A percentile compares a stretch with the other conserved stretches of the same genome.
Evolutionary conservation across 2,113 vertebrate genomes (phyloP).

Genomic region (Hoplias malabaricus): DNA sequence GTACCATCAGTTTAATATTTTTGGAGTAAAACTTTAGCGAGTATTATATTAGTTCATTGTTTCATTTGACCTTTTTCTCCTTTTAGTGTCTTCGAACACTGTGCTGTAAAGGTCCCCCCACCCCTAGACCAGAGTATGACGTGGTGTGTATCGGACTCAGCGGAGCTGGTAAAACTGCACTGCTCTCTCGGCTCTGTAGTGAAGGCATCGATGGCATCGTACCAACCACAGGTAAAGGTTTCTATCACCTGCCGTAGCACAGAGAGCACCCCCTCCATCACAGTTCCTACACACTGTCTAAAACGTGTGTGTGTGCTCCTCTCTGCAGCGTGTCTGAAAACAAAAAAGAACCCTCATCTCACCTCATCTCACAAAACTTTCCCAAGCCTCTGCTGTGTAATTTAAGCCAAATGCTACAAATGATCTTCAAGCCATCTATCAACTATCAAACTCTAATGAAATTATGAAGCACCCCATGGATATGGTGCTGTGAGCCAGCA

Average conservation of each 20-base stretch:
- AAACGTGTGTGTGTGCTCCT: not conserved
- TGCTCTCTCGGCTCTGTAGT: conserved; percentile 90
- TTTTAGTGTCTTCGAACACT: conserved; percentile 93
- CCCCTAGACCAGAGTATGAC: conserved; percentile 93
- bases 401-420: conserved; percentile 12
- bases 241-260: not conserved
- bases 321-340: not conserved
- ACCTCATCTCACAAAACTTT: not conserved
- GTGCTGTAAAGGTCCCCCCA: conserved; percentile 96
- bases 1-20: no score
- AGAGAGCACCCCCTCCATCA: no score
- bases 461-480: not conserved
- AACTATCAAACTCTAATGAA: no score
- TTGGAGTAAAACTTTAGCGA: no score
- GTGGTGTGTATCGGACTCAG: conserved; percentile 97
- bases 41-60: not conserved
- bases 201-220: conserved; percentile 85
- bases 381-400: conserved; percentile 11
- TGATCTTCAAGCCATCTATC: not conserved
- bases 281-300: not conserved
- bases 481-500: not conserved
- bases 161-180: conserved; percentile 92
- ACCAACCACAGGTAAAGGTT: conserved; percentile 88
- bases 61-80: conserved; percentile 34
- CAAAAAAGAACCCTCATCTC: not conserved